A percentile compares a stretch with the other conserved stretches of the same genome.
Evolutionary conservation across 2,113 vertebrate genomes (phyloP).

Genomic region (Puma concolor): DNA sequence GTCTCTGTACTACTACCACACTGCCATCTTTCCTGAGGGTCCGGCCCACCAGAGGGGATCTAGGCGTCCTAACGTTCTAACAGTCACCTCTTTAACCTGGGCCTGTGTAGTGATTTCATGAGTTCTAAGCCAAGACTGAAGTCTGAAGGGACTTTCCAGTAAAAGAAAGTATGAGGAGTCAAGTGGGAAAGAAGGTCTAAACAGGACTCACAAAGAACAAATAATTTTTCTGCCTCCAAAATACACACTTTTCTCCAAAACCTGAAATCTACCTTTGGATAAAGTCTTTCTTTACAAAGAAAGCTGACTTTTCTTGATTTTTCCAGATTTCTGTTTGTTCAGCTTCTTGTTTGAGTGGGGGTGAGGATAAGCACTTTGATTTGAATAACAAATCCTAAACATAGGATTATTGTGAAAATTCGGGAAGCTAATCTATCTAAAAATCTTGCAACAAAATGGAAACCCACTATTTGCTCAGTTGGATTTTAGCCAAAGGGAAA

Average conservation of each 20-base stretch:
- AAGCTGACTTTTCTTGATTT: not conserved
- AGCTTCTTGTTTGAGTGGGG: not conserved
- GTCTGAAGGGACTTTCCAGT: not conserved
- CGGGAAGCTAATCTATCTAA: not conserved
- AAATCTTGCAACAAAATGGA: not conserved
- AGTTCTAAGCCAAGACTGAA: not conserved
- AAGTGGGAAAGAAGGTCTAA: not conserved
- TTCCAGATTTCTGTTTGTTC: not conserved
- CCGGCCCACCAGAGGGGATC: rapidly evolving
- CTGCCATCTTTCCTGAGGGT: not conserved
- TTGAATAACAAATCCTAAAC: not conserved
- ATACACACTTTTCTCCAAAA: not conserved
- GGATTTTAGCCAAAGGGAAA: not conserved
- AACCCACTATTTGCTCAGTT: not conserved
- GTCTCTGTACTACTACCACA: not conserved
- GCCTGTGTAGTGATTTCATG: not conserved
- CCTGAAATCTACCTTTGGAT: not conserved
- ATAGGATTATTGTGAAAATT: not conserved
- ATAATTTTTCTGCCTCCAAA: not conserved
- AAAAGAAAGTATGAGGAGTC: not conserved
- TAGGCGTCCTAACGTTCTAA: not conserved
- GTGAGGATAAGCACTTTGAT: not conserved
- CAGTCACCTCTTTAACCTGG: not conserved
- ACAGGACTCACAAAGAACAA: not conserved
- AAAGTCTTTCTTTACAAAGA: not conserved